A percentile compares a stretch with the other conserved stretches of the same genome.
These are phyloP conservation scores for Pemphigus obesinymphae DNA, from an alignment of 1,140 invertebrate species.

Conservation along the genomic window DNA sequence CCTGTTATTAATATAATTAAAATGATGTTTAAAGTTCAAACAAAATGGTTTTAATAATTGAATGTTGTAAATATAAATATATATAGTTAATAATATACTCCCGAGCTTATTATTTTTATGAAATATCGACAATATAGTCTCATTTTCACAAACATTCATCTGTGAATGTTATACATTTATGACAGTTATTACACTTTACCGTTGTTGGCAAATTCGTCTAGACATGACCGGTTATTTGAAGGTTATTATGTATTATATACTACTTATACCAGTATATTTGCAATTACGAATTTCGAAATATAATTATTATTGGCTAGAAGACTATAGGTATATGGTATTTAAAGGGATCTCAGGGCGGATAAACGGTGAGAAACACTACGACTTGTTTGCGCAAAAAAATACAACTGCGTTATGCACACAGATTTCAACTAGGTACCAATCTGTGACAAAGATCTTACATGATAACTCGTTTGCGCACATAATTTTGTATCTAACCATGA, in stretches of 20 bases:
- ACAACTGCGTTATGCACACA: too few species aligned
- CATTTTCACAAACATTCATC: neutral
- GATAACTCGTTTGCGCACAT: too few species aligned
- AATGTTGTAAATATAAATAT: neutral
- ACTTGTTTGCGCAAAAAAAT: too few species aligned
- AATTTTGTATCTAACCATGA: too few species aligned
- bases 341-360: too few species aligned
- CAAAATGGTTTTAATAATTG: neutral
- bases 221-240: constrained; percentile 19
- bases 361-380: too few species aligned
- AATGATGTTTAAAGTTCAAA: neutral
- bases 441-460: too few species aligned
- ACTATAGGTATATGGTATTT: too few species aligned
- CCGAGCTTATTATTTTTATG: neutral
- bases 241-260: neutral
- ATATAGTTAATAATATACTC: neutral
- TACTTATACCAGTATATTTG: neutral
- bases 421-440: too few species aligned
- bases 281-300: neutral
- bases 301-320: neutral
- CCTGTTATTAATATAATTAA: too few species aligned
- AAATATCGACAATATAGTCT: neutral
- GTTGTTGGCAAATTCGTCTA: constrained; percentile 15
- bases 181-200: neutral
- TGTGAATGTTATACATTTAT: neutral